Conservation (phyloP, 2,797 vertebrate genomes). For the Poecilia picta region DNA sequence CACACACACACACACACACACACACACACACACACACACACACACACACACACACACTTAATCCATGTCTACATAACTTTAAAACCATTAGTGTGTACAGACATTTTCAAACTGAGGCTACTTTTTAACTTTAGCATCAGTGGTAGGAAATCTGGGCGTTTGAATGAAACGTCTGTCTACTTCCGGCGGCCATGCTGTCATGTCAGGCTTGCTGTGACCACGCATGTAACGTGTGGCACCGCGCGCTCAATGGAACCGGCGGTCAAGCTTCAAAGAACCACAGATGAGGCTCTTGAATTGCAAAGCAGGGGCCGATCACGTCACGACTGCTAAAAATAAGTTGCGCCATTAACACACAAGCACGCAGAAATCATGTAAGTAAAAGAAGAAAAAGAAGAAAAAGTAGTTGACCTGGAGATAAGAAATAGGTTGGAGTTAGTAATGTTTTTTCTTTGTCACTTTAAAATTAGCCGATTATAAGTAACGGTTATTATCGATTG, state of each 20-base stretch:
- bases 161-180: slow-evolving; percentile 4
- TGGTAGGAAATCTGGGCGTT: slow-evolving; percentile 1
- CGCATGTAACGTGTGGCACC: slow-evolving; percentile 26
- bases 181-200: not conserved
- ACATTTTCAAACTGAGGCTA: not conserved
- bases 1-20: not conserved
- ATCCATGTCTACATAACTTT: not conserved
- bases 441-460: not conserved
- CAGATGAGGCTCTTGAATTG: slow-evolving; percentile 53
- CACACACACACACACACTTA: not conserved
- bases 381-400: not conserved
- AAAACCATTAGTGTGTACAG: not conserved
- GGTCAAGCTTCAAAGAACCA: slow-evolving; percentile 44
- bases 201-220: slow-evolving; percentile 12
- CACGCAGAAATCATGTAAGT: not conserved
- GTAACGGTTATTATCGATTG: not conserved
- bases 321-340: slow-evolving; percentile 59
- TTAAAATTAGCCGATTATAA: not conserved
- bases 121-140: not conserved
- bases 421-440: not conserved
- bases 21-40: too few species aligned
- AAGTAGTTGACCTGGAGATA: not conserved
- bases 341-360: slow-evolving; percentile 46
- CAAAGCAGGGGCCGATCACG: slow-evolving; percentile 48
- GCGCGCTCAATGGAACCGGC: slow-evolving; percentile 24